Percentiles rank a stretch among this genome's conserved stretches.
Evolutionary conservation across 2,888 invertebrate species (phyloP).

Genomic region (Parnassius orleans): DNA sequence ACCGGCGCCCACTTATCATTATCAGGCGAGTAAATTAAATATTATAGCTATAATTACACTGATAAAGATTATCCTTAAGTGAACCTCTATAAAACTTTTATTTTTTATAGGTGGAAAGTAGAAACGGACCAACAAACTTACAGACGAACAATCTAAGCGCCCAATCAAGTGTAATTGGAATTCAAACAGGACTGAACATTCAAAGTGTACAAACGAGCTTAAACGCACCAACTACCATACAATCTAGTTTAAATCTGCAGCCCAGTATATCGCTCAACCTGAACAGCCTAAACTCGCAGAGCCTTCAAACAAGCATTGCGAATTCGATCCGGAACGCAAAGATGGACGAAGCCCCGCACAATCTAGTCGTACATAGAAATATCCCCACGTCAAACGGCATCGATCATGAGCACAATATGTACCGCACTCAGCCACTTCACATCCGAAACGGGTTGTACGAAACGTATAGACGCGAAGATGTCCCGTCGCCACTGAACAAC

Average conservation of each 20-base stretch:
- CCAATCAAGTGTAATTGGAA: conserved; percentile 56
- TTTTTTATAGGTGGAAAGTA: conserved; percentile 59
- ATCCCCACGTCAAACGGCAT: conserved; percentile 64
- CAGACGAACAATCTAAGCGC: conserved; percentile 48
- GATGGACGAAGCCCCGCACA: conserved; percentile 60
- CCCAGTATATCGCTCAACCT: conserved; percentile 61
- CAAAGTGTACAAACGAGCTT: conserved; percentile 38
- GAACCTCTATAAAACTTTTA: not conserved
- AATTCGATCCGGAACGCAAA: conserved; percentile 53
- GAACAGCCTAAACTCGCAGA: conserved; percentile 47
- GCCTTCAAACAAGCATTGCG: conserved; percentile 52
- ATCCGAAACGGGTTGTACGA: conserved; percentile 68
- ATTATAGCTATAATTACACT: not conserved
- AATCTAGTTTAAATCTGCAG: conserved; percentile 54
- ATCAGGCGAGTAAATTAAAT: conserved; percentile 53
- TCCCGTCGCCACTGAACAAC: conserved; percentile 57
- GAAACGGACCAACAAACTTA: conserved; percentile 61
- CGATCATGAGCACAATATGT: conserved; percentile 58
- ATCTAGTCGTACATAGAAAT: conserved; percentile 59
- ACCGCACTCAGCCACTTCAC: conserved; percentile 44
- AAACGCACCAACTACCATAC: conserved; percentile 49
- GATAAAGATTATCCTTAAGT: not conserved
- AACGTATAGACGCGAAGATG: conserved; percentile 55
- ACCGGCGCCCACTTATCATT: conserved; percentile 83
- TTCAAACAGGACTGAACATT: conserved; percentile 52